Evolutionary conservation across 2,113 vertebrate genomes (phyloP).

Genomic region (Garra rufa): DNA sequence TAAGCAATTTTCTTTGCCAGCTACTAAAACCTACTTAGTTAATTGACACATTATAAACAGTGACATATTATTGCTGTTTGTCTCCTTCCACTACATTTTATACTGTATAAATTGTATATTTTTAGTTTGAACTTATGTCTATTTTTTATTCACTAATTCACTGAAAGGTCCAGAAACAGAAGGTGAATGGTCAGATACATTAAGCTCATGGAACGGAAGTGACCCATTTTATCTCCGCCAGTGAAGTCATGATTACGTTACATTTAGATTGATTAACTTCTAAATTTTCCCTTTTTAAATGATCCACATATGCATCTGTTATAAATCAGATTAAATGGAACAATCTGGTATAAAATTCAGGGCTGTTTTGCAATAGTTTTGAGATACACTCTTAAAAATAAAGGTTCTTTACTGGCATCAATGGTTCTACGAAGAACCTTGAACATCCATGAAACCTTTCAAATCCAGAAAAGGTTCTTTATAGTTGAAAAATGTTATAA

Average conservation of each 20-base stretch:
- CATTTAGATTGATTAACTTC: neutral
- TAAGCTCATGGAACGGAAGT: neutral
- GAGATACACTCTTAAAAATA: too few relatives aligned
- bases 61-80: neutral
- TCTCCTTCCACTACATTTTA: neutral
- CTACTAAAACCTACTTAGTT: neutral
- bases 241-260: neutral
- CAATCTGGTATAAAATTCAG: neutral
- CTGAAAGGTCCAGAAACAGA: neutral
- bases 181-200: slow-evolving; percentile 6
- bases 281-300: neutral
- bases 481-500: too few relatives aligned
- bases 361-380: neutral
- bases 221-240: neutral
- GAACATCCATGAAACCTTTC: too few relatives aligned
- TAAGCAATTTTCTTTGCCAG: neutral
- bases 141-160: neutral
- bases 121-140: neutral
- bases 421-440: too few relatives aligned
- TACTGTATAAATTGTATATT: too few relatives aligned
- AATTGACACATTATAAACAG: neutral
- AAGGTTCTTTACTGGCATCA: too few relatives aligned
- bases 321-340: neutral
- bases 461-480: too few relatives aligned
- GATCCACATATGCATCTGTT: neutral